Conservation (phyloP, 2,888 invertebrate species). For the Polymixis lichenea region DNA sequence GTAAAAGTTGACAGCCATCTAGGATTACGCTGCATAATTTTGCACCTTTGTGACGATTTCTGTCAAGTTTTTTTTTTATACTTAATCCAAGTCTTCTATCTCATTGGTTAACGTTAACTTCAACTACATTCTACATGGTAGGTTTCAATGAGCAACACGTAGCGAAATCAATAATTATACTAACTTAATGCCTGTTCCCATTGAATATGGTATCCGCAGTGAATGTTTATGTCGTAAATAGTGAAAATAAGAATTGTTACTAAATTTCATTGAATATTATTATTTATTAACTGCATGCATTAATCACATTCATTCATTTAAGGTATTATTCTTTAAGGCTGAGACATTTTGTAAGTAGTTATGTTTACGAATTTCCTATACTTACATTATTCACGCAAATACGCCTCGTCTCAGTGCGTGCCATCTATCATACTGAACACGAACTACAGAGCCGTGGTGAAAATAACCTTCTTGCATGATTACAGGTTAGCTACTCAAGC, state of each 20-base stretch:
- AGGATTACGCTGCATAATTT: slow-evolving; percentile 28
- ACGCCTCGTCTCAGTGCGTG: background rate
- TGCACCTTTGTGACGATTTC: slow-evolving; percentile 7
- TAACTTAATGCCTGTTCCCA: background rate
- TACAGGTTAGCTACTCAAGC: background rate
- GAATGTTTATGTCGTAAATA: background rate
- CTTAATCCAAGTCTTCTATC: background rate
- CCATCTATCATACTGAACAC: slow-evolving; percentile 24
- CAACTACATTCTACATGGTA: background rate
- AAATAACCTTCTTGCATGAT: background rate
- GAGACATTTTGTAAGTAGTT: background rate
- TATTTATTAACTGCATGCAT: background rate
- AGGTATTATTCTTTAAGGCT: background rate
- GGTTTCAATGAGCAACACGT: background rate
- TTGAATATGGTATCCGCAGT: background rate
- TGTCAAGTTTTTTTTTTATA: background rate
- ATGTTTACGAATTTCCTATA: background rate
- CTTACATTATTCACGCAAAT: background rate
- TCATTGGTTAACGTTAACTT: background rate
- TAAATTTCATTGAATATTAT: background rate
- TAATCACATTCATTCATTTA: background rate
- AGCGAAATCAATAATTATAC: slow-evolving; percentile 30
- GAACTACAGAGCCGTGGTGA: slow-evolving; percentile 9
- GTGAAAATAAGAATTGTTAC: background rate
- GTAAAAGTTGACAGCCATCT: slow-evolving; percentile 26